Base-by-base conservation (phyloP, 2,797 vertebrate genomes). In the Aselliscus stoliczkanus region DNA sequence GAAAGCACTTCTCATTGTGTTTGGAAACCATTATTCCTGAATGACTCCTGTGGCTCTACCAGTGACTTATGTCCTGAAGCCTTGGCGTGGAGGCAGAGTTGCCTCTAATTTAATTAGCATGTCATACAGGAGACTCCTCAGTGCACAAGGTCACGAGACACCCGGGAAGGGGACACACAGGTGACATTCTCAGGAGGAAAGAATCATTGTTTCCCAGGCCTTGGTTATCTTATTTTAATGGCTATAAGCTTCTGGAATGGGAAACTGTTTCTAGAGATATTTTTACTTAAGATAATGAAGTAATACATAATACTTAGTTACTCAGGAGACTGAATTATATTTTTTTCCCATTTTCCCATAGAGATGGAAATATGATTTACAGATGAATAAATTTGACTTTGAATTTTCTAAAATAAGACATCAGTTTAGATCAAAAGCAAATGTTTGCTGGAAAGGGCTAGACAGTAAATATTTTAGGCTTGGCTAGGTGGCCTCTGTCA, bases 211-310 rank as follows among this genome's bases (percentile, higher is more conserved):
- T 20, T 52, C 42, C 39, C 8, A 37, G 10, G 37, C 18, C 47
- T 92, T 67, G 52, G 37, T 34, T 76, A 13, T 69, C 29, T 86
- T 83, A 56, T 34, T 73, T 84, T 47, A 76, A 21, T 72, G 52
- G 76, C 50, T n/a, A 1, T 60, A 62, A 83, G 70, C 29, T 44
- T 54, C 44, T 70, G 5, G 56, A 62, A 85, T 94, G 92, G 44
- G 23, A 85, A 80, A 72, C 42, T 72, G 13, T 79, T 86, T 86
- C 60, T 44, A 70, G n/a, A 92, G 87, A 44, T 34, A 34, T 37
- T 81, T 96, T 93, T 88, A 86, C 50, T 85, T 79, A 90, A 72
- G 39, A 15, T 34, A 58, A 42, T 64, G 64, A 73, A 69, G 52
- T 88, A 70, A 75, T 39, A 64, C 9, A 23, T 76, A 62, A 27